These are phyloP conservation scores for Neocrepidodera transversa DNA, from an alignment of 2,888 invertebrate genomes.

Conservation along the genomic window DNA sequence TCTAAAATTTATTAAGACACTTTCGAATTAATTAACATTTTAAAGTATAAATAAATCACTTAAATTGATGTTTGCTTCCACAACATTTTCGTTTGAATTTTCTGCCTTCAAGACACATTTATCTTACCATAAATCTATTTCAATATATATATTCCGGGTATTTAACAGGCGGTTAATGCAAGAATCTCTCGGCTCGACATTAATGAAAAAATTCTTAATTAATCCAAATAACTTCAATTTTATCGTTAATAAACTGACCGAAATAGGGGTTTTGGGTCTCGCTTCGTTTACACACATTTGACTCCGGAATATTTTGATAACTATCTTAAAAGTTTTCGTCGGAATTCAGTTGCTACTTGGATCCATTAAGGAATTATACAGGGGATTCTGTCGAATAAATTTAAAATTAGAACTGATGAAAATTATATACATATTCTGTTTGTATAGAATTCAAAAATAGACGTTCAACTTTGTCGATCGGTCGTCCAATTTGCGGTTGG, in stretches of 20 bases:
- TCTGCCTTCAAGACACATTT: constrained; percentile 11
- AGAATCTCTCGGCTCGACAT: background rate
- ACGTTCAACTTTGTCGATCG: too few relatives aligned
- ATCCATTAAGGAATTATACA: constrained; percentile 1
- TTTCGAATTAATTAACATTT: constrained; percentile 3
- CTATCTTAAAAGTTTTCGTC: constrained; percentile 15
- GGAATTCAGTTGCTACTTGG: constrained; percentile 16
- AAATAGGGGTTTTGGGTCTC: constrained; percentile 7
- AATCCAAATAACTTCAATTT: constrained; percentile 22
- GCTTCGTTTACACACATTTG: background rate
- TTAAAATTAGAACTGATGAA: too few relatives aligned
- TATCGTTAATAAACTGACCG: constrained; percentile 21
- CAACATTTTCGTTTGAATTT: constrained; percentile 9
- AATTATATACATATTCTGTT: too few relatives aligned
- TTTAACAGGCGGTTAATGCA: background rate
- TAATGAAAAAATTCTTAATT: constrained; percentile 25
- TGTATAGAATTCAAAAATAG: too few relatives aligned
- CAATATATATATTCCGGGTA: constrained; percentile 9
- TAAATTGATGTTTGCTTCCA: background rate
- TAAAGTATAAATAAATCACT: background rate
- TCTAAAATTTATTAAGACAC: too few relatives aligned
- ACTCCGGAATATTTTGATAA: constrained; percentile 20
- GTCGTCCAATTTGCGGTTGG: constrained; percentile 39
- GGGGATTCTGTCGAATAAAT: too few relatives aligned
- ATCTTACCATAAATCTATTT: constrained; percentile 9